A percentile compares a stretch with the other conserved stretches of the same genome.
These are phyloP conservation scores for Pseudomyrmex concolor DNA, from an alignment of 1,140 invertebrate species.

Conservation along the genomic window DNA sequence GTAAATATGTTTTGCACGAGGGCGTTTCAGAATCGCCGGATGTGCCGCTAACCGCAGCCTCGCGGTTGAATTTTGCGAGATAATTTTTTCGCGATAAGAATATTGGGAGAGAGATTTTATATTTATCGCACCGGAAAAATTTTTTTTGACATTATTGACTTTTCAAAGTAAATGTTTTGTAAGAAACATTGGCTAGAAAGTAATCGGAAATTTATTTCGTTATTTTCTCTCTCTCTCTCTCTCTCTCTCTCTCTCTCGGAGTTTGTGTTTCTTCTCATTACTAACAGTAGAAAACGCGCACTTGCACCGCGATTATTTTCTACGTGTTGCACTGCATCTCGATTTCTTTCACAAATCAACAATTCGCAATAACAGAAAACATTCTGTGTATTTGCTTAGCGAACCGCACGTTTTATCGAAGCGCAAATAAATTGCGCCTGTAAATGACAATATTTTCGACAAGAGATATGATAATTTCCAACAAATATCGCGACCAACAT, in stretches of 20 bases:
- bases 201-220: neutral
- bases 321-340: too few relatives aligned
- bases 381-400: too few relatives aligned
- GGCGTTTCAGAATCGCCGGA: neutral
- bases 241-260: neutral
- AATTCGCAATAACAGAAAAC: too few relatives aligned
- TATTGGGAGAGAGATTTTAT: neutral
- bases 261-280: neutral
- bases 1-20: conserved; percentile 32
- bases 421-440: too few relatives aligned
- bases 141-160: neutral
- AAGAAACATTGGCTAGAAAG: neutral
- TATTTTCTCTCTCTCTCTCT: too few relatives aligned
- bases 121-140: neutral
- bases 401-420: too few relatives aligned
- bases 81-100: neutral
- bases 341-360: too few relatives aligned
- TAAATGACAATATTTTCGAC: too few relatives aligned
- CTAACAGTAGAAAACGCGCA: too few relatives aligned
- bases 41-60: neutral
- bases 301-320: too few relatives aligned
- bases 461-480: too few relatives aligned
- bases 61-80: neutral
- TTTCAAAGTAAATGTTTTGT: neutral
- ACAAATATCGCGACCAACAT: too few relatives aligned